phyloP scores from a whole-genome alignment of 2,797 vertebrate species.

The Champsocephalus esox region DNA sequence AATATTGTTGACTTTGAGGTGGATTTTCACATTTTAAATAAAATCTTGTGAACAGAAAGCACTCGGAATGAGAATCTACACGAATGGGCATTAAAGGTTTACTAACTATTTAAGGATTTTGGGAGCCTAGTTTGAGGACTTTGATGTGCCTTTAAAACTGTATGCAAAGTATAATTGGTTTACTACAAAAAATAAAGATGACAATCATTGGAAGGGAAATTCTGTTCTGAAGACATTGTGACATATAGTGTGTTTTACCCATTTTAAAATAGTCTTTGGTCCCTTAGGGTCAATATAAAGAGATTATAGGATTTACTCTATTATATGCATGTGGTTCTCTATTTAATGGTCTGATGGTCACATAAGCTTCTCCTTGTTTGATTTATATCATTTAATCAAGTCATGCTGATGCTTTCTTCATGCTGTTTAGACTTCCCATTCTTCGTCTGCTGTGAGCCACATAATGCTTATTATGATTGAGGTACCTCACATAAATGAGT shows the following conservation, averaged over 20 bases:
- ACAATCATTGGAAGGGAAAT: neutral
- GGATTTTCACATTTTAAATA: neutral
- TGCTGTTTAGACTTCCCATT: slow-evolving; percentile 25
- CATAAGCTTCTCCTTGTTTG: slow-evolving; percentile 7
- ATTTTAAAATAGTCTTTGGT: neutral
- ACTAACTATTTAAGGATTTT: neutral
- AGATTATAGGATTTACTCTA: neutral
- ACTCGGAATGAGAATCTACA: neutral
- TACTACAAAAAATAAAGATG: neutral
- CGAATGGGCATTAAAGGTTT: neutral
- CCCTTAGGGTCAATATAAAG: neutral
- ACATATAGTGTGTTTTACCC: too few relatives aligned
- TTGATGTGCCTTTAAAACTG: neutral
- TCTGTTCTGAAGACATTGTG: neutral
- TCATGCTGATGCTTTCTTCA: slow-evolving; percentile 22
- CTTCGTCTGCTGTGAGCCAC: slow-evolving; percentile 15
- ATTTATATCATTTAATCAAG: slow-evolving; percentile 36
- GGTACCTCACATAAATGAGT: slow-evolving; percentile 30
- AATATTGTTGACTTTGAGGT: neutral
- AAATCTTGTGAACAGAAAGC: neutral
- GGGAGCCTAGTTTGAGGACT: neutral
- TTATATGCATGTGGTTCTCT: slow-evolving; percentile 12
- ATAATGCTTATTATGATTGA: slow-evolving; percentile 36
- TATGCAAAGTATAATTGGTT: neutral
- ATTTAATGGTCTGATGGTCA: slow-evolving; percentile 11